Evolutionary conservation across 2,888 invertebrate species (phyloP).

Genomic region (Prosapia bicincta): DNA sequence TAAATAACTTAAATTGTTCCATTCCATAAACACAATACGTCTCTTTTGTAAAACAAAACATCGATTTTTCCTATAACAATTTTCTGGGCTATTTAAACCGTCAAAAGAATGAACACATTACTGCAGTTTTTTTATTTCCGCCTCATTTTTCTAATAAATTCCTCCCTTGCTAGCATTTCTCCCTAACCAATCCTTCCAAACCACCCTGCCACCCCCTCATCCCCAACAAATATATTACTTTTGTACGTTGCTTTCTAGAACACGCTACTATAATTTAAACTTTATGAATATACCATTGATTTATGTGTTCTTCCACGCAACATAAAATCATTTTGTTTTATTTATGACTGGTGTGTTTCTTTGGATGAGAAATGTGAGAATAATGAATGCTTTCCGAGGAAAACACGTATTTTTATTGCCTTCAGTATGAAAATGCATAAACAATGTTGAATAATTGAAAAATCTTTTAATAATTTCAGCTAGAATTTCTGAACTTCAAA

Average conservation of each 20-base stretch:
- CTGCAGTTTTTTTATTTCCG: background rate
- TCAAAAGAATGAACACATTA: conserved; percentile 2
- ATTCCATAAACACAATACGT: too few relatives aligned
- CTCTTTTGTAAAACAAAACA: background rate
- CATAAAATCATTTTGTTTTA: conserved; percentile 2
- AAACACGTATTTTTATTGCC: background rate
- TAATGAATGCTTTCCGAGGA: background rate
- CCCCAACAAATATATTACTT: background rate
- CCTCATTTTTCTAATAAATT: conserved; percentile 2
- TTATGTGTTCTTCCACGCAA: background rate
- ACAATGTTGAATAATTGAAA: too few relatives aligned
- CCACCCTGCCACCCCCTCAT: background rate
- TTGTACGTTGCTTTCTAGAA: background rate
- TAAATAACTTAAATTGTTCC: too few relatives aligned
- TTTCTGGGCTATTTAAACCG: background rate
- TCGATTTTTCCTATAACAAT: background rate
- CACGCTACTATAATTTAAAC: background rate
- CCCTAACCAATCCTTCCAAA: background rate
- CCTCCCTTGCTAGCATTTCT: conserved; percentile 2
- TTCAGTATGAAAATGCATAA: too few relatives aligned
- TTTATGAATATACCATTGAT: background rate
- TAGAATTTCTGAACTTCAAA: too few relatives aligned
- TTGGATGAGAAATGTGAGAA: background rate
- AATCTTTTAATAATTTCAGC: too few relatives aligned
- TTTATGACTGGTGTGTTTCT: background rate